phyloP scores from a whole-genome alignment of 2,888 invertebrate species.

The Petrolisthes manimaculis region DNA sequence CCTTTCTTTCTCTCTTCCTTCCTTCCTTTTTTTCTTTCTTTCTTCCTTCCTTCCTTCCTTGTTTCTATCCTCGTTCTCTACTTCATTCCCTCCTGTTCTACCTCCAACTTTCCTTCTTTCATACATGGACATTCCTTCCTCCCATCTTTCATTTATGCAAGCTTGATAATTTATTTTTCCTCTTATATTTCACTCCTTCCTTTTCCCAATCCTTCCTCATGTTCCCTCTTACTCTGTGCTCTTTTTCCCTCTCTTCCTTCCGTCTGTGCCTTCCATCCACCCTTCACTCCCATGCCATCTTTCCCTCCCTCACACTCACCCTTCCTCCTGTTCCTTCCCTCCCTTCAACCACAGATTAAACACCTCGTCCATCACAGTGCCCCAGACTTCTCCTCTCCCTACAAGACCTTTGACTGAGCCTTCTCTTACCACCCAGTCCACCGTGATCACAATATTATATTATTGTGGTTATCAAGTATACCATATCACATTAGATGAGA shows the following conservation, averaged over 20 bases:
- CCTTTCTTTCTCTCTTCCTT: background rate
- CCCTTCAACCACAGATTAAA: constrained; percentile 25
- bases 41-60: background rate
- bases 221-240: background rate
- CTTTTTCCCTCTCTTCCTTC: background rate
- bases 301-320: background rate
- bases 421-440: background rate
- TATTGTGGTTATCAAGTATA: background rate
- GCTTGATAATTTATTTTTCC: background rate
- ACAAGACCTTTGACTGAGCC: constrained; percentile 13
- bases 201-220: background rate
- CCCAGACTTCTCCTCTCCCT: background rate
- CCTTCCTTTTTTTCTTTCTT: background rate
- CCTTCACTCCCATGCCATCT: background rate
- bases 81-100: background rate
- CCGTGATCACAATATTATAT: background rate
- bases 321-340: background rate
- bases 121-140: background rate
- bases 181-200: constrained; percentile 2
- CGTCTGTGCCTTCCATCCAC: background rate
- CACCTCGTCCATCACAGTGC: constrained; percentile 39
- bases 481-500: background rate
- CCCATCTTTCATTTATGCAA: constrained; percentile 3
- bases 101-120: background rate
- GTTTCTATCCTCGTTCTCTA: background rate